phyloP scores from a whole-genome alignment of 2,113 vertebrate genomes.

The Osmerus eperlanus region DNA sequence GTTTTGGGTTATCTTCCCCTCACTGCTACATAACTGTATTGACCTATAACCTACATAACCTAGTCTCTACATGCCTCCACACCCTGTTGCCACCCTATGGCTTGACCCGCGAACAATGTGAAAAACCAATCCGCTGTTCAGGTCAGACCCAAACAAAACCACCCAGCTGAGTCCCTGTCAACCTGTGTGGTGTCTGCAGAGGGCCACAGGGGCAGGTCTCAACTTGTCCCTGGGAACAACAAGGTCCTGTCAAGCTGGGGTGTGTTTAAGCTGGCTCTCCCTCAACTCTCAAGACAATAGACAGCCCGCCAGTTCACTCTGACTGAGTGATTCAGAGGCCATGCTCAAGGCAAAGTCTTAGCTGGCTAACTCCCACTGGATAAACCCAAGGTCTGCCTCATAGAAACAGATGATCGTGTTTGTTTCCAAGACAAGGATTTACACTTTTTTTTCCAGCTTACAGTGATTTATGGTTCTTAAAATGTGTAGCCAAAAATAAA shows the following conservation, averaged over 20 bases:
- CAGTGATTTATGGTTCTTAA: neutral
- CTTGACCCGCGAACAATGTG: too few relatives aligned
- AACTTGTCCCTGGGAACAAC: constrained; percentile 25
- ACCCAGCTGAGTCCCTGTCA: constrained; percentile 7
- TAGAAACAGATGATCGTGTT: neutral
- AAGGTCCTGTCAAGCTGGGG: neutral
- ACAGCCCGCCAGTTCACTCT: neutral
- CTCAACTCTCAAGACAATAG: constrained; percentile 3
- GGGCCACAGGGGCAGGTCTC: constrained; percentile 22
- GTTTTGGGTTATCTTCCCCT: neutral
- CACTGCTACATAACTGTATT: too few relatives aligned
- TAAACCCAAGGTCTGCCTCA: neutral
- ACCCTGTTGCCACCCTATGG: too few relatives aligned
- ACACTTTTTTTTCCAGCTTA: too few relatives aligned
- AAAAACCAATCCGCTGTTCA: constrained; percentile 8
- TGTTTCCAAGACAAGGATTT: neutral
- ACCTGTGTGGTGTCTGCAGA: neutral
- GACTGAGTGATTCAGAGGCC: neutral
- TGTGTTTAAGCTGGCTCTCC: neutral
- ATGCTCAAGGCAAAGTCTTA: neutral
- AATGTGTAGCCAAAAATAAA: too few relatives aligned
- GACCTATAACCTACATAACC: too few relatives aligned
- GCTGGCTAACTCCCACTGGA: neutral
- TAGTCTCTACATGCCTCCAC: too few relatives aligned
- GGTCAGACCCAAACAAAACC: constrained; percentile 22